Percentiles rank a stretch among this genome's conserved stretches.
These are phyloP conservation scores for Virgularia gustaviana DNA, from an alignment of 92 coral and sea anemone genomes.

Conservation along the genomic window DNA sequence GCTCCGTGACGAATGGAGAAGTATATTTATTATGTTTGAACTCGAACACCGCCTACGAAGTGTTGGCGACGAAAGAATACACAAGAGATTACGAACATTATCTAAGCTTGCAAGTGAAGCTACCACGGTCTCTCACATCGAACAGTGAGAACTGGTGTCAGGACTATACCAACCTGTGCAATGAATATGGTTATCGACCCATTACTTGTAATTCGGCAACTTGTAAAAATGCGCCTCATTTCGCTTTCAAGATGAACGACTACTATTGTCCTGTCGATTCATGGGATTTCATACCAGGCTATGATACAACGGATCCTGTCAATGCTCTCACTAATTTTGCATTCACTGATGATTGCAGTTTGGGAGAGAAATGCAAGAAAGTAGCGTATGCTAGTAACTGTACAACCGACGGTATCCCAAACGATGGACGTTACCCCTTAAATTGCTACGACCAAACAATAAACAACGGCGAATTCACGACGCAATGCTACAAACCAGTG, in stretches of 20 bases:
- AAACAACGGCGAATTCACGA: conserved; percentile 31
- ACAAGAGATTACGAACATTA: not conserved
- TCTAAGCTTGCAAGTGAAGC: conserved; percentile 32
- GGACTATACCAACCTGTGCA: conserved; percentile 52
- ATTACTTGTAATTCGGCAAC: conserved; percentile 15
- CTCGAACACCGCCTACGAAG: conserved; percentile 55
- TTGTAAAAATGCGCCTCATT: not conserved
- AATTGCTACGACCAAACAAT: conserved; percentile 16
- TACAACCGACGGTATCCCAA: not conserved
- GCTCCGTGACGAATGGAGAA: conserved; percentile 18
- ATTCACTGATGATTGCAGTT: not conserved
- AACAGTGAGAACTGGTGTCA: conserved; percentile 58
- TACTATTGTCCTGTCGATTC: not conserved
- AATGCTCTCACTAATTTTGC: not conserved
- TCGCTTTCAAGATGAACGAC: not conserved
- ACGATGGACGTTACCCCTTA: not conserved
- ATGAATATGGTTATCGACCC: conserved; percentile 49
- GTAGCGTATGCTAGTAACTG: not conserved
- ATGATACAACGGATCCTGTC: not conserved
- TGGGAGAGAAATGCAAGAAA: not conserved
- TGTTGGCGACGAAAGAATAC: conserved; percentile 19
- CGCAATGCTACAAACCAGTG: conserved; percentile 37
- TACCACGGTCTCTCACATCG: conserved; percentile 44
- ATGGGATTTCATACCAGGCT: not conserved
- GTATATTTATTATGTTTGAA: conserved; percentile 45